Evolutionary conservation across 2,888 invertebrate species (phyloP), one percentile per base, ranked within the genome.

Genomic region (Orthosia gracilis): DNA sequence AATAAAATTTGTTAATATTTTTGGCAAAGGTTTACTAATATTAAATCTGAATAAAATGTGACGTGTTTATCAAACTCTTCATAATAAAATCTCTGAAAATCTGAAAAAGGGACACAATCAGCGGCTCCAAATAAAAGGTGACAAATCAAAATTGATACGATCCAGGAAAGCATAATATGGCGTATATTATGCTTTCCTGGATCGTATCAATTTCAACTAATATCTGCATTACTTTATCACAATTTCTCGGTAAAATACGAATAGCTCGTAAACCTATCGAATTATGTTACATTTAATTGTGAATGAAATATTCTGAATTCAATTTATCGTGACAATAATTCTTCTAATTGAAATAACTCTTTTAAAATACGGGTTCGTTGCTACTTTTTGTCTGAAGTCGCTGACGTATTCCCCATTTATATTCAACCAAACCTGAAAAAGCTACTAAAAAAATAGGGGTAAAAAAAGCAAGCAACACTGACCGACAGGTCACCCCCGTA

Each of bases 401-500:
- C n/a, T 71, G 13, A 31, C 12, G n/a, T n/a, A 4, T 31, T 12
- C 12, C n/a, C 26, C 11, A n/a, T 21, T 55, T 15, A 15, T 15
- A 55, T 15, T 2, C 2, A n/a, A 40, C 4, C 5, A 15, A 67
- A 12, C 4, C 52, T 49, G 54, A 52, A 72, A 59, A 71, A 4
- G 18, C 1, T 2, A 23, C 15, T 13, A 5, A 67, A 18, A 31
- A 18, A 21, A 2, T 26, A n/a, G 4, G 21, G 21, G 21, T 59
- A 76, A 57, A 82, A n/a, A 76, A 89, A 85, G 79, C 86, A 89
- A 87, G 87, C 87, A 86, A 82, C 94, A 98, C 99, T 98, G 98
- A 99, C 99, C 98, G 99, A 99, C 92, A 99, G 97, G 97, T 99
- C 99, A 78, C 99, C 99, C 88, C 99, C 99, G 96, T 99, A 99